Evolutionary conservation across 2,797 vertebrate genomes (phyloP).

Genomic region (Manis javanica): DNA sequence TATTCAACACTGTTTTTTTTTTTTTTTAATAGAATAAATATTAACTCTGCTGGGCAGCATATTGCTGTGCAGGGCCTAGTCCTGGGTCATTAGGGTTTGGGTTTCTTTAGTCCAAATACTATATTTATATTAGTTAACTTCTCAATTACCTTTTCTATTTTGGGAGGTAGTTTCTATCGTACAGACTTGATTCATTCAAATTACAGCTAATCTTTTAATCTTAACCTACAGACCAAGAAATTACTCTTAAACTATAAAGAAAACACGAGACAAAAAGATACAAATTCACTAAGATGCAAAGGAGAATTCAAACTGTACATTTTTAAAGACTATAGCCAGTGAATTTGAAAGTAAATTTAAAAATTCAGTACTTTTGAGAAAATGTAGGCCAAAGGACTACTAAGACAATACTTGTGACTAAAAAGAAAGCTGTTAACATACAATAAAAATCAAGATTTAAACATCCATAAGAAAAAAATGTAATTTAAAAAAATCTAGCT

Average conservation of each 20-base stretch:
- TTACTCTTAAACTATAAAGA: slow-evolving; percentile 16
- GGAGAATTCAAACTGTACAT: background rate
- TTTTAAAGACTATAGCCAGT: background rate
- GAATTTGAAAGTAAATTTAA: background rate
- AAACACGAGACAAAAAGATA: slow-evolving; percentile 26
- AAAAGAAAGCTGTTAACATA: background rate
- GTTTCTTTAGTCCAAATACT: slow-evolving; percentile 34
- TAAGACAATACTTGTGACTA: background rate
- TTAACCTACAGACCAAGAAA: slow-evolving; percentile 15
- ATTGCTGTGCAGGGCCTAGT: background rate
- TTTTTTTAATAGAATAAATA: slow-evolving; percentile 44
- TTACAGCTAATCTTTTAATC: slow-evolving; percentile 24
- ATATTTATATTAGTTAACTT: slow-evolving; percentile 37
- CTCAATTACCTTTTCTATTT: slow-evolving; percentile 15
- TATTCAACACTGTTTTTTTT: background rate
- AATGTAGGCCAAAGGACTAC: background rate
- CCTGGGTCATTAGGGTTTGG: background rate
- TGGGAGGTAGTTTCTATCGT: background rate
- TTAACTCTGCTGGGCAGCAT: background rate
- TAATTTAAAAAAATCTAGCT: background rate
- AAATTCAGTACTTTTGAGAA: background rate
- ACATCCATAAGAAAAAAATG: background rate
- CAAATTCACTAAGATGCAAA: background rate
- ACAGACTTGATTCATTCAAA: slow-evolving; percentile 34
- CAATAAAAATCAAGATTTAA: background rate